A percentile compares a stretch with the other conserved stretches of the same genome.
phyloP scores from a whole-genome alignment of 2,888 invertebrate genomes.

The Malthinus seriepunctatus region DNA sequence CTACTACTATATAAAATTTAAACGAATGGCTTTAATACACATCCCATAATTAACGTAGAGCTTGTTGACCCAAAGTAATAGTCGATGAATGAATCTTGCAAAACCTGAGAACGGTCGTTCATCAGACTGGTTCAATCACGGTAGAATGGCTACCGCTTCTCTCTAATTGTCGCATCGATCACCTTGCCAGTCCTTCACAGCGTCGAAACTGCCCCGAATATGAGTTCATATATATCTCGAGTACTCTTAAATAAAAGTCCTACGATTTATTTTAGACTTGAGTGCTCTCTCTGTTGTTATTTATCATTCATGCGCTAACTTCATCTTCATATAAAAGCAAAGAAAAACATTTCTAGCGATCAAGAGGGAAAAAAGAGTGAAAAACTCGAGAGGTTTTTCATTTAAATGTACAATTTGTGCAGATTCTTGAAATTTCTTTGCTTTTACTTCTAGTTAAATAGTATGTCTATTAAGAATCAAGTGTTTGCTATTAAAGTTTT shows the following conservation, averaged over 20 bases:
- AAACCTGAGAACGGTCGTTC: slow-evolving; percentile 36
- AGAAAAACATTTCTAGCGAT: neutral
- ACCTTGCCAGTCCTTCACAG: slow-evolving; percentile 35
- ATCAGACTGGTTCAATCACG: slow-evolving; percentile 47
- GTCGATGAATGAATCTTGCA: slow-evolving; percentile 24
- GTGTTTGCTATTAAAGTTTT: neutral
- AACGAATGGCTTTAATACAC: slow-evolving; percentile 14
- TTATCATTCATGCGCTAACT: slow-evolving; percentile 14
- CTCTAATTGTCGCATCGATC: slow-evolving; percentile 50
- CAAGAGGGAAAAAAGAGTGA: neutral
- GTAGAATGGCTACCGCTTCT: slow-evolving; percentile 43
- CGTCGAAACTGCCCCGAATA: slow-evolving; percentile 39
- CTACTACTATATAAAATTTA: neutral
- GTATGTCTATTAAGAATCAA: slow-evolving; percentile 6
- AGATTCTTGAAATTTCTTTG: neutral
- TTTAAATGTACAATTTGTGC: slow-evolving; percentile 6
- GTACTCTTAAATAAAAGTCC: slow-evolving; percentile 31
- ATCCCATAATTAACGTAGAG: slow-evolving; percentile 24
- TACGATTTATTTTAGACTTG: slow-evolving; percentile 24
- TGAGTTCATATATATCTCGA: slow-evolving; percentile 43
- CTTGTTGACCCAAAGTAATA: slow-evolving; percentile 29
- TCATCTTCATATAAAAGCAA: neutral
- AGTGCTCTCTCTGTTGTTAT: slow-evolving; percentile 26
- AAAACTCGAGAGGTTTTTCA: neutral
- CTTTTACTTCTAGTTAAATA: neutral